Evolutionary conservation across 2,888 invertebrate species (phyloP), one percentile per base, ranked within the genome.

Genomic region (Nomada ruficornis): DNA sequence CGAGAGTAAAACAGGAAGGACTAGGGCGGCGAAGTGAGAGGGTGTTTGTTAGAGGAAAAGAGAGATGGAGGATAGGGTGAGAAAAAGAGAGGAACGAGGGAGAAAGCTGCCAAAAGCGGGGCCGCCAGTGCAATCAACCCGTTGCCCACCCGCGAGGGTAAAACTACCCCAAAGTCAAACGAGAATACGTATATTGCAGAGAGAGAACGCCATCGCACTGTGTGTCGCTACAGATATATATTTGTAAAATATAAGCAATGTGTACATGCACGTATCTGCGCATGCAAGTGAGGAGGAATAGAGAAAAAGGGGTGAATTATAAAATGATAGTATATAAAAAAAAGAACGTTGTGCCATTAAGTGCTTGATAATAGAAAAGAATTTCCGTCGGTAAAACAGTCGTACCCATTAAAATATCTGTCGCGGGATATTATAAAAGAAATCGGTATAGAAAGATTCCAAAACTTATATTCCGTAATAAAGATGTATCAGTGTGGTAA

Each of bases 91-190:
- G 73, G 78, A 76, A 76, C 79, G 54, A 84, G 80, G 55, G 86
- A 87, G 89, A 85, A 70, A 77, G 84, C 78, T 85, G 87, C 88
- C 87, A 87, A 90, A 87, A 80, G 89, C 87, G 90, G 89, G 91
- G 91, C 90, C 90, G 91, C 88, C 91, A 91, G 93, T 93, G 93
- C 93, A 93, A 93, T 93, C 93, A 93, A 93, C 93, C 92, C 93
- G 91, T 90, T 91, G 88, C 89, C 88, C 91, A 89, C 88, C 90
- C 87, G 88, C 89, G 89, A 90, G 91, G 91, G 92, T 91, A 90
- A 91, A 92, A 91, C 93, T 91, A 93, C 92, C 92, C 92, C 91
- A 88, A 90, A 90, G 90, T 91, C 88, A 89, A 90, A 91, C 89
- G 86, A 90, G 90, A 89, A 91, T 85, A 90, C 83, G 85, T 86